Evolutionary conservation across 2,888 invertebrate species (phyloP).

Genomic region (Ypsolopha scabrella): DNA sequence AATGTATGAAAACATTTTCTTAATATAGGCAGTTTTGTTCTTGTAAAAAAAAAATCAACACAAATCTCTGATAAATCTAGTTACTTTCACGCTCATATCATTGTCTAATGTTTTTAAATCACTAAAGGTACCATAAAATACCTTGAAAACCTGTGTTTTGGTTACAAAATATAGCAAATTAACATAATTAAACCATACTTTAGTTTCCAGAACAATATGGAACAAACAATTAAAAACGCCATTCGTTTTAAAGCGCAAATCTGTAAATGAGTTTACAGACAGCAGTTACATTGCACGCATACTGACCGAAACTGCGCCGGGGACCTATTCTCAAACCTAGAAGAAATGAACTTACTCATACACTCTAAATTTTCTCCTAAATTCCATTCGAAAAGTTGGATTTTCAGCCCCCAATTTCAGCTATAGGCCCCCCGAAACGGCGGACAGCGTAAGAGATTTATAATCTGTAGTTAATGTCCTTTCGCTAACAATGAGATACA

Average conservation of each 20-base stretch:
- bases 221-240: constrained; percentile 8
- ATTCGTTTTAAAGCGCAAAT: constrained; percentile 21
- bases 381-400: no score
- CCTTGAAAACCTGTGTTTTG: no score
- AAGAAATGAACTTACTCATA: no score
- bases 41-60: neutral
- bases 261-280: constrained; percentile 28
- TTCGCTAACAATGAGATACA: constrained; percentile 53
- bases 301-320: neutral
- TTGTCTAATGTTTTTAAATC: neutral
- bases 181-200: neutral
- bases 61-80: neutral
- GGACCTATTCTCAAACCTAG: no score
- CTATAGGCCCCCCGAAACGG: constrained; percentile 3
- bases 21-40: no score
- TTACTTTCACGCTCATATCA: neutral
- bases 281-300: neutral
- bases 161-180: no score
- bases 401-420: constrained; percentile 1
- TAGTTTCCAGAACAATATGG: neutral
- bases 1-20: no score
- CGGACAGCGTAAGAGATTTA: constrained; percentile 48
- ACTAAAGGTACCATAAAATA: no score
- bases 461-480: constrained; percentile 52
- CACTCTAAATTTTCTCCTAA: no score